Evolutionary conservation across 2,888 invertebrate genomes (phyloP).

Genomic region (Morpho helenor): DNA sequence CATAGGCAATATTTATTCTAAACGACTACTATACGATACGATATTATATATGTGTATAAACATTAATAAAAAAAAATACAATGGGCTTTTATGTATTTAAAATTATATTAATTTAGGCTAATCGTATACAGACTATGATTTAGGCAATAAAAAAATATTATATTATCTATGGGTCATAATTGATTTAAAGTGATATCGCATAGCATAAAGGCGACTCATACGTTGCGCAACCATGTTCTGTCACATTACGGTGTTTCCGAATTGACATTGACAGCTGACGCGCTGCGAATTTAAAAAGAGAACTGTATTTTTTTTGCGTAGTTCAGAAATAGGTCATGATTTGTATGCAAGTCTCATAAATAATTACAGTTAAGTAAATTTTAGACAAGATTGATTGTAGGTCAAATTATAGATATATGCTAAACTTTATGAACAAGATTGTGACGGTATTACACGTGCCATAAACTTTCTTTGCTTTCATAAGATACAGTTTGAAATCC

Average conservation of each 20-base stretch:
- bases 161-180: no score
- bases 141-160: no score
- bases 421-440: background rate
- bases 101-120: no score
- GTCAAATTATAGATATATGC: background rate
- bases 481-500: no score
- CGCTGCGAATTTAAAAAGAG: constrained; percentile 66
- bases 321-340: constrained; percentile 46
- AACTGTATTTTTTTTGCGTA: constrained; percentile 41
- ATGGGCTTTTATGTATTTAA: no score
- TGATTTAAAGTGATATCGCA: background rate
- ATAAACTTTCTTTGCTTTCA: no score
- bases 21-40: constrained; percentile 19
- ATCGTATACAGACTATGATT: no score
- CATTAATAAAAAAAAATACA: background rate
- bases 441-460: no score
- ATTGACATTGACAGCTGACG: constrained; percentile 34
- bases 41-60: background rate
- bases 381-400: constrained; percentile 9
- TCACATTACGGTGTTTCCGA: constrained; percentile 29
- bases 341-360: constrained; percentile 36
- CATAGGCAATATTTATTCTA: constrained; percentile 8
- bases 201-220: constrained; percentile 14
- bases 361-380: constrained; percentile 17
- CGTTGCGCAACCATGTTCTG: constrained; percentile 28